Percentiles rank a stretch among this genome's conserved stretches.
phyloP scores from a whole-genome alignment of 1,140 invertebrate species.

The Hycleus phaleratus region DNA sequence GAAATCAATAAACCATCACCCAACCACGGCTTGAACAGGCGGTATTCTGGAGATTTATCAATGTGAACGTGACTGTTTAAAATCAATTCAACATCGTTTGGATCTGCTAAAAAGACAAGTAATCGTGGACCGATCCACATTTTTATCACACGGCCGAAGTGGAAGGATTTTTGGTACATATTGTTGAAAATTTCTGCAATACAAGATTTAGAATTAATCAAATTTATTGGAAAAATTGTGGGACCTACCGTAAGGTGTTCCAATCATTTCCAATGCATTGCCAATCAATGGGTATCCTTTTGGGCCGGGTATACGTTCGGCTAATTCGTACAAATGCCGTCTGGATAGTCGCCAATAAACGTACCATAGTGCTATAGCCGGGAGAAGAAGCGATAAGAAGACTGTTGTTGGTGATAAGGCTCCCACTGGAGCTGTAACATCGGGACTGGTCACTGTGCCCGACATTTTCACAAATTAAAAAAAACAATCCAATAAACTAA shows the following conservation, averaged over 20 bases:
- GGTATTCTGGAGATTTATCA: conserved; percentile 68
- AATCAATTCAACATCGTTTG: conserved; percentile 65
- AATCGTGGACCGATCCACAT: conserved; percentile 69
- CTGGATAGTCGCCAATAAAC: conserved; percentile 65
- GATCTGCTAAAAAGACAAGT: conserved; percentile 62
- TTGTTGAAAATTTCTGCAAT: conserved; percentile 58
- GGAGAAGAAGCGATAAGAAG: conserved; percentile 61
- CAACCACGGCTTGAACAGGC: conserved; percentile 83
- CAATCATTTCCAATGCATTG: conserved; percentile 61
- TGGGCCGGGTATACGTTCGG: conserved; percentile 62
- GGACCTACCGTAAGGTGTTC: conserved; percentile 52
- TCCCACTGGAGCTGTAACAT: conserved; percentile 30
- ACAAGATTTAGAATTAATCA: background rate
- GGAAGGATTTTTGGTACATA: conserved; percentile 48
- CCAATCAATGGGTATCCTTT: conserved; percentile 59
- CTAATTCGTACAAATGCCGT: conserved; percentile 59
- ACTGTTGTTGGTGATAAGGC: conserved; percentile 47
- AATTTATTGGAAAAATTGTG: background rate
- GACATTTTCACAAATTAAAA: conserved; percentile 14
- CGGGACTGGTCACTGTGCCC: conserved; percentile 31
- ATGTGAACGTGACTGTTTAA: conserved; percentile 72
- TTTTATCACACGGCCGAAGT: conserved; percentile 52
- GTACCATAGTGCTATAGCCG: conserved; percentile 59
- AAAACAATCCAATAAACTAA: no score
- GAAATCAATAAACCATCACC: conserved; percentile 80